Evolutionary conservation across 2,888 invertebrate genomes (phyloP).

Genomic region (Sminthurides aquaticus): DNA sequence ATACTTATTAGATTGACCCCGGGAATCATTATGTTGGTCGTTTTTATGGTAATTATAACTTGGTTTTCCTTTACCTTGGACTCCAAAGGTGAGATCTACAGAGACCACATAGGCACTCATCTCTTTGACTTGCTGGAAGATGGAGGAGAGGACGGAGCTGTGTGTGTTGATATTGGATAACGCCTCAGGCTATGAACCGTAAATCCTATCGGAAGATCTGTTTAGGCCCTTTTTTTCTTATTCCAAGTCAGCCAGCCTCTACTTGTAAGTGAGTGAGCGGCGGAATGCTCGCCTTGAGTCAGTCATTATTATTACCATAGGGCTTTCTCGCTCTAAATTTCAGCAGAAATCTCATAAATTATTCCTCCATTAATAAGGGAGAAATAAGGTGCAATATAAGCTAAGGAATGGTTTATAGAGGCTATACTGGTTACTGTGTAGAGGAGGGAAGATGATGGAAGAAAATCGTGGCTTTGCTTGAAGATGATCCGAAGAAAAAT

Average conservation of each 20-base stretch:
- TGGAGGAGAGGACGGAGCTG: too few relatives aligned
- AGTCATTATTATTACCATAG: too few relatives aligned
- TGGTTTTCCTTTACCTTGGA: slow-evolving; percentile 25
- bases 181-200: not conserved
- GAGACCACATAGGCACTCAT: slow-evolving; percentile 10
- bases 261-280: too few relatives aligned
- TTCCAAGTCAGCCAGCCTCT: too few relatives aligned
- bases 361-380: not conserved
- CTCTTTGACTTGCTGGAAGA: slow-evolving; percentile 1
- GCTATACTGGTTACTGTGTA: too few relatives aligned
- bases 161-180: not conserved
- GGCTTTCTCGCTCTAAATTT: too few relatives aligned
- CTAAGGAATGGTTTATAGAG: not conserved
- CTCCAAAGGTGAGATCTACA: slow-evolving; percentile 22
- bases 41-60: slow-evolving; percentile 38
- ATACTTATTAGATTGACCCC: slow-evolving; percentile 41
- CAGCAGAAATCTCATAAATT: not conserved
- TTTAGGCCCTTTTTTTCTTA: too few relatives aligned
- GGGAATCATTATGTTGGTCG: slow-evolving; percentile 36
- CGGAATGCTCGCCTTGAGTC: too few relatives aligned
- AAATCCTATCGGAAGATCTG: too few relatives aligned
- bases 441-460: not conserved
- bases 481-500: too few relatives aligned
- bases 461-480: too few relatives aligned
- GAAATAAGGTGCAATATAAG: not conserved